Evolutionary conservation across 2,797 vertebrate genomes (phyloP).

Genomic region (Bradypus variegatus): DNA sequence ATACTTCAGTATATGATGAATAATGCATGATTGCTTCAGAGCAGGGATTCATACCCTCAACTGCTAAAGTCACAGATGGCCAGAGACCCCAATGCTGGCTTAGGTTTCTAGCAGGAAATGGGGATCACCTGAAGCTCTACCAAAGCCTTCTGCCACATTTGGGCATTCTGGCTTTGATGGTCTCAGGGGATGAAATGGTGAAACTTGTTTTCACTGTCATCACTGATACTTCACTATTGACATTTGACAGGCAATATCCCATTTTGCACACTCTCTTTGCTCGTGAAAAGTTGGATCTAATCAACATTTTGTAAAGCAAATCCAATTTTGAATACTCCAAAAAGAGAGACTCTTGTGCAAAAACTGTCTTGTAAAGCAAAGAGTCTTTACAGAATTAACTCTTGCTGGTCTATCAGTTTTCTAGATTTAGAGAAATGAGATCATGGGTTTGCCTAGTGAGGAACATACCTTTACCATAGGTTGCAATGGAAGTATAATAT

Average conservation of each 20-base stretch:
- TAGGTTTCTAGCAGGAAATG: neutral
- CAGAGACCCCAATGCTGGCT: slow-evolving; percentile 37
- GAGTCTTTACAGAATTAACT: slow-evolving; percentile 47
- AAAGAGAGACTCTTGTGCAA: slow-evolving; percentile 42
- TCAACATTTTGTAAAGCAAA: slow-evolving; percentile 56
- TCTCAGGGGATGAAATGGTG: neutral
- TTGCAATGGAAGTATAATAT: neutral
- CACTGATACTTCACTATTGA: neutral
- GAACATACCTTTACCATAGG: neutral
- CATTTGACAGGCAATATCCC: neutral
- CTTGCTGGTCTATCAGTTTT: slow-evolving; percentile 19
- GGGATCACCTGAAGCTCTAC: neutral
- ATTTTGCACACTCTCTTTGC: neutral
- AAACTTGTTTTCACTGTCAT: neutral
- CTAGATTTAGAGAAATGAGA: neutral
- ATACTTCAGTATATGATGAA: slow-evolving; percentile 54
- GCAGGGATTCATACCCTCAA: slow-evolving; percentile 47
- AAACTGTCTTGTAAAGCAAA: slow-evolving; percentile 38
- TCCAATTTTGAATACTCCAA: slow-evolving; percentile 44
- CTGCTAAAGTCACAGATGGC: slow-evolving; percentile 54
- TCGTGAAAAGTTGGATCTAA: slow-evolving; percentile 46
- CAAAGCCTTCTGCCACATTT: neutral
- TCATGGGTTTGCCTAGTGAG: neutral
- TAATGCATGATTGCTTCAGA: slow-evolving; percentile 55
- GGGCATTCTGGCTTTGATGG: neutral